Conservation (phyloP, 2,888 invertebrate species). For the Dicycla oo region DNA sequence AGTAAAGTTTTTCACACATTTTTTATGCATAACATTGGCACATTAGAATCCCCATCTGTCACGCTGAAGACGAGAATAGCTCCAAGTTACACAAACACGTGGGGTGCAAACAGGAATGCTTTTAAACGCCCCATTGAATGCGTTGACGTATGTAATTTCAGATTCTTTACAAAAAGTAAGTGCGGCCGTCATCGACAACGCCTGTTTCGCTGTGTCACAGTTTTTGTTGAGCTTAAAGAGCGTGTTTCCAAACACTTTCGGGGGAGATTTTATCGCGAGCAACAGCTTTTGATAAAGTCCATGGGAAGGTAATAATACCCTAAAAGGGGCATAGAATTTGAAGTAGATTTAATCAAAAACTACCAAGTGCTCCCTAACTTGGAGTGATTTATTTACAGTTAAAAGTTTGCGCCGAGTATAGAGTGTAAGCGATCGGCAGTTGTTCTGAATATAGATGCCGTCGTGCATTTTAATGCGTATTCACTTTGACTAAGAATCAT, state of each 20-base stretch:
- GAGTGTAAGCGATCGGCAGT: slow-evolving; percentile 13
- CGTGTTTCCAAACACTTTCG: slow-evolving; percentile 64
- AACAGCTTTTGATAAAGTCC: slow-evolving; percentile 65
- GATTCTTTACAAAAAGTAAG: slow-evolving; percentile 81
- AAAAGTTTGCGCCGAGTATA: slow-evolving; percentile 50
- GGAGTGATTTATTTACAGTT: slow-evolving; percentile 62
- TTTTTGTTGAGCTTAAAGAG: slow-evolving; percentile 63
- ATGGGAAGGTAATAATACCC: slow-evolving; percentile 66
- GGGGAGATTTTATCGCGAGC: slow-evolving; percentile 72
- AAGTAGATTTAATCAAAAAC: slow-evolving; percentile 65
- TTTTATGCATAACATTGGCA: slow-evolving; percentile 70
- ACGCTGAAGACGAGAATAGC: slow-evolving; percentile 72
- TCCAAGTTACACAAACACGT: slow-evolving; percentile 71
- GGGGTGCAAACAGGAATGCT: slow-evolving; percentile 78
- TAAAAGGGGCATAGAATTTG: slow-evolving; percentile 63
- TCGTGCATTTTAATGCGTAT: slow-evolving; percentile 13
- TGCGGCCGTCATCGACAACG: slow-evolving; percentile 70
- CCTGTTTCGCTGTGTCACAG: slow-evolving; percentile 65
- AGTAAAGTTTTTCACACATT: slow-evolving; percentile 62
- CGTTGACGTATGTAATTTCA: slow-evolving; percentile 86
- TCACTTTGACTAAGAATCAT: slow-evolving; percentile 22
- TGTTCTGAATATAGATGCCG: slow-evolving; percentile 18
- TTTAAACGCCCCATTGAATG: slow-evolving; percentile 83
- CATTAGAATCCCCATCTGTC: slow-evolving; percentile 71
- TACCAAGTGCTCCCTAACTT: slow-evolving; percentile 56